These are phyloP conservation scores for Salticus scenicus DNA, from an alignment of 2,888 invertebrate genomes.

Conservation along the genomic window DNA sequence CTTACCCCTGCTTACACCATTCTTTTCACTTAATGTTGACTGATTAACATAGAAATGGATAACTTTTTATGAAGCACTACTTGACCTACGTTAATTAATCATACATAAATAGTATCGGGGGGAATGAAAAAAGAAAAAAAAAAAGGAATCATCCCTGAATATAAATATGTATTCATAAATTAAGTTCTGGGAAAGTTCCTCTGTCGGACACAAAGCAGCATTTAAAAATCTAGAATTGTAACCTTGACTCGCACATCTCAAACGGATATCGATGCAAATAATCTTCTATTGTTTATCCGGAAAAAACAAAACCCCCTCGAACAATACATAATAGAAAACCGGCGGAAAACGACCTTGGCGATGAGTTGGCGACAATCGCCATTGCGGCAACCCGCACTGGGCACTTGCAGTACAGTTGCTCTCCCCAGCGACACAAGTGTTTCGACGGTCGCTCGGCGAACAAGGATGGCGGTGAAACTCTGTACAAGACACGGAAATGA, in stretches of 20 bases:
- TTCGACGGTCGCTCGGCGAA: conserved; percentile 22
- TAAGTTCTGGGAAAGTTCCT: background rate
- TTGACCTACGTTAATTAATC: too few species aligned
- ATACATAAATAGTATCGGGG: too few species aligned
- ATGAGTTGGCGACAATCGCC: conserved; percentile 33
- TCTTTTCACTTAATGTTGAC: too few species aligned
- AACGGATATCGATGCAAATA: conserved; percentile 34
- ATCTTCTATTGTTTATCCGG: conserved; percentile 50
- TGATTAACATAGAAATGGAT: too few species aligned
- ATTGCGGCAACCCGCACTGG: conserved; percentile 41
- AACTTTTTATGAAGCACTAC: too few species aligned
- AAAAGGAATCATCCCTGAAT: background rate
- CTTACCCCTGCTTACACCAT: too few species aligned
- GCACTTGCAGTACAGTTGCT: background rate
- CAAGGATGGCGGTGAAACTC: background rate
- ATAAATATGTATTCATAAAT: conserved; percentile 11
- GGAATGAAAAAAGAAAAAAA: background rate
- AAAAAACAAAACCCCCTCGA: conserved; percentile 33
- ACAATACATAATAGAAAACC: conserved; percentile 51
- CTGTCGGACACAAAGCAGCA: background rate
- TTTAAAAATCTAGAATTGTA: conserved; percentile 3
- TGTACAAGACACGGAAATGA: background rate
- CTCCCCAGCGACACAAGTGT: conserved; percentile 38
- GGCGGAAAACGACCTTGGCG: conserved; percentile 40
- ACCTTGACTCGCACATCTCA: conserved; percentile 24